Evolutionary conservation across 1,140 invertebrate species (phyloP), one percentile per base, ranked within the genome.

Genomic region (Rhysida immarginata): DNA sequence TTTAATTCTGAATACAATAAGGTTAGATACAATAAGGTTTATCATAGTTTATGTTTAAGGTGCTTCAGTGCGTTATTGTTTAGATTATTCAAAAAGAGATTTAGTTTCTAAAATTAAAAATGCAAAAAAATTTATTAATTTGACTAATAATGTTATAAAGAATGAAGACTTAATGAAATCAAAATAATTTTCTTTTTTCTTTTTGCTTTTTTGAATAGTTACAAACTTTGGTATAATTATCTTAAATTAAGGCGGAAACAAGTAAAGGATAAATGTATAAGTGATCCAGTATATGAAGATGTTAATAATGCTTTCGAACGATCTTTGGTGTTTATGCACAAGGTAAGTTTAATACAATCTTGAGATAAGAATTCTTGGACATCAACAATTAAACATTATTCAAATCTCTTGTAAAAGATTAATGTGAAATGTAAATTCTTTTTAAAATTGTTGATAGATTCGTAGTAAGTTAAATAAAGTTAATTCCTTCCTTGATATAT

Each of bases 171-270:
- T n/a, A n/a, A n/a, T n/a, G n/a, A n/a, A n/a, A n/a, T n/a, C n/a
- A n/a, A n/a, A n/a, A n/a, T n/a, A 51, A 18, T 53, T 50, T 54
- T 18, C 35, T 29, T 53, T 25, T 50, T 52, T 13, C 41, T 25
- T 56, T 41, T 58, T 54, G 5, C 57, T 48, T 62, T 58, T 54
- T 45, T 62, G 69, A 71, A 48, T 44, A 96, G 93, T 65, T 99
- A 99, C 68, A 99, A 98, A 71, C 72, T 99, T 42, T 99, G 96
- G 96, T 92, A 97, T 67, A 87, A 86, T 66, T 99, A 99, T 71
- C 73, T 99, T 44, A 83, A 84, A 63, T 75, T 90, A 44, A 75
- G 91, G 61, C 77, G 88, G 58, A 78, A 76, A 63, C 90, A 96
- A 69, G 78, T 93, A 16, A 83, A 86, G 67, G 82, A 81, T 0